Base-by-base conservation (phyloP, 1,140 invertebrate species). In the Doryteuthis pealeii region DNA sequence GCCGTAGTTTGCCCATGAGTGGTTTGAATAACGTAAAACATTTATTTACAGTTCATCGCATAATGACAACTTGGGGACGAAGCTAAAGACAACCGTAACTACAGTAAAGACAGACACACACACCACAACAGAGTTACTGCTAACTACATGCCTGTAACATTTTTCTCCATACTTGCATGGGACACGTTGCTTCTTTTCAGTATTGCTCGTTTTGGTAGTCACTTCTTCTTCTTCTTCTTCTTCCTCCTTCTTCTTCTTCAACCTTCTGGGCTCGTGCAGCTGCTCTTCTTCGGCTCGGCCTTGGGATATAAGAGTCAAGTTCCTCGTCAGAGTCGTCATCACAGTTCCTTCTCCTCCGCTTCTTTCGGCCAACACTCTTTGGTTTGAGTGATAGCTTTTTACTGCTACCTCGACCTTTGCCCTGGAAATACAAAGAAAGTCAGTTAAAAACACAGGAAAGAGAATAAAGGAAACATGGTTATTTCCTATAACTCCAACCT, bases 311-410 rank as follows among this genome's bases (percentile, higher is more conserved):
- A 26, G 66, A 68, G 66, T 68, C 66, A 26, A 68, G 32, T 22
- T 68, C 66, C 30, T 68, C 66, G 18, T 62, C 54, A 28, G 66
- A 68, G 31, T 68, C 66, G 6, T 68, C 66, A 26, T 66, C 65
- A 66, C n/a, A 66, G 28, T 68, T 33, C 66, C 66, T 68, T 33
- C 32, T 26, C 66, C 32, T 68, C 22, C 32, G 28, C 31, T 32
- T 26, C 31, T 68, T 68, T 8, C 66, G 66, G 8, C 66, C 66
- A 12, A 33, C 30, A 68, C 30, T 68, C 10, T 68, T 68, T 62
- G 54, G 54, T 62, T 62, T 62, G 22, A 62, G 54, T 28, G 54
- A 22, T 18, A 62, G 6, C 30, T 68, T 68, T 30, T 32, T 33
- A 8, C n/a, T 22, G 18, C 30, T 33, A 32, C n/a, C n/a, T 22